Evolutionary conservation across 2,797 vertebrate species (phyloP).

Genomic region (Microhierax caerulescens): DNA sequence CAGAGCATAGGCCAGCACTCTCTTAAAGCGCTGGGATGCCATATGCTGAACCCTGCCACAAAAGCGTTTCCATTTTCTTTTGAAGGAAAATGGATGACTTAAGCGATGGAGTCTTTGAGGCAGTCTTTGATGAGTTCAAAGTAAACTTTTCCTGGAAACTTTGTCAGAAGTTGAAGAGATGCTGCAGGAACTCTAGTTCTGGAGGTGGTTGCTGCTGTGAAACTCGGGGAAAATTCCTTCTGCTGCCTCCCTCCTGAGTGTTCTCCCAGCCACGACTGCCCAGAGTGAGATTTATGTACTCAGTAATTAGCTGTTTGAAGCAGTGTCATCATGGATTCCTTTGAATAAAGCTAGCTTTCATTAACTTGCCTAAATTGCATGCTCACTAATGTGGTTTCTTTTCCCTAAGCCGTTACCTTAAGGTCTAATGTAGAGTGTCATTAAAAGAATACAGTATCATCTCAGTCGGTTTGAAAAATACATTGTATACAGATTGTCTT

Average conservation of each 20-base stretch:
- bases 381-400: background rate
- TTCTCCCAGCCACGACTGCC: no score
- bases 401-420: background rate
- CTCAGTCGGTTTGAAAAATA: background rate
- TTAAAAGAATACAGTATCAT: background rate
- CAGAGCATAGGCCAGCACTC: no score
- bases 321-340: background rate
- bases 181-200: background rate
- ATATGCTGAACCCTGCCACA: rapidly evolving
- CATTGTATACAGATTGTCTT: rapidly evolving
- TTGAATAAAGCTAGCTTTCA: background rate
- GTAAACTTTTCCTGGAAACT: background rate
- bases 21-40: rapidly evolving
- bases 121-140: background rate
- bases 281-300: background rate
- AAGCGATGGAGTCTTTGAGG: background rate
- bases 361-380: background rate
- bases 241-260: background rate
- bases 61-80: rapidly evolving
- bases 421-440: background rate
- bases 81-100: background rate
- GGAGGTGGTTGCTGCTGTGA: background rate
- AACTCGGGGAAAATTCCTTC: background rate
- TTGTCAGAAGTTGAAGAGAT: background rate
- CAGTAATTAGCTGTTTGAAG: background rate